Evolutionary conservation across 2,797 vertebrate species (phyloP).

Genomic region (Holocentrus rufus): DNA sequence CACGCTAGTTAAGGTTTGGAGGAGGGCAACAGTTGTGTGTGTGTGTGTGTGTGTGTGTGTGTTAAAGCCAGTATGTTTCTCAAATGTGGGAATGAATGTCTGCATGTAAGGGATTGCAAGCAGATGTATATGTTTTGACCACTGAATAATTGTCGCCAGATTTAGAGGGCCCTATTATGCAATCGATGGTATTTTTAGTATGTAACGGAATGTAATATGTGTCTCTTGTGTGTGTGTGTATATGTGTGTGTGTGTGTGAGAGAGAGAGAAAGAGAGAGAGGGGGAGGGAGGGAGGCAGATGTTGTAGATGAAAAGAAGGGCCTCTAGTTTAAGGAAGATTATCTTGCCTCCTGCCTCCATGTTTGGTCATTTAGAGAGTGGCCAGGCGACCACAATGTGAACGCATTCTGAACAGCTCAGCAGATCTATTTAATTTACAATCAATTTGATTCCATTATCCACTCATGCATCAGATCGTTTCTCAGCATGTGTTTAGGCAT

Average conservation of each 20-base stretch:
- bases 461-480: conserved; percentile 17
- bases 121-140: not conserved
- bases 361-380: conserved; percentile 35
- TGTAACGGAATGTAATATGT: conserved; percentile 8
- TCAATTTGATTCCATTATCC: conserved; percentile 11
- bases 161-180: not conserved
- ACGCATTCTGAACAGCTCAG: too few species aligned
- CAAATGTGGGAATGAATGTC: conserved; percentile 12
- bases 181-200: not conserved
- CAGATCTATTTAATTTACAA: conserved; percentile 11
- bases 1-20: not conserved
- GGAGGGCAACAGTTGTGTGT: not conserved
- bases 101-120: conserved; percentile 14
- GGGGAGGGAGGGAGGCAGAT: conserved; percentile 41
- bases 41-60: too few species aligned
- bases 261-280: not conserved
- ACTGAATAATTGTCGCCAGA: not conserved
- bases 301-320: conserved; percentile 38
- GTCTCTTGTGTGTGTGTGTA: not conserved
- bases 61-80: not conserved
- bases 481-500: conserved; percentile 13
- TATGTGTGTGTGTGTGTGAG: not conserved
- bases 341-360: conserved; percentile 45
- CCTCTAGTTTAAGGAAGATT: conserved; percentile 62
- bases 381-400: not conserved